Percentiles rank a stretch among this genome's conserved stretches.
Conservation (phyloP, 1,140 invertebrate genomes). For the Dryas iulia region DNA sequence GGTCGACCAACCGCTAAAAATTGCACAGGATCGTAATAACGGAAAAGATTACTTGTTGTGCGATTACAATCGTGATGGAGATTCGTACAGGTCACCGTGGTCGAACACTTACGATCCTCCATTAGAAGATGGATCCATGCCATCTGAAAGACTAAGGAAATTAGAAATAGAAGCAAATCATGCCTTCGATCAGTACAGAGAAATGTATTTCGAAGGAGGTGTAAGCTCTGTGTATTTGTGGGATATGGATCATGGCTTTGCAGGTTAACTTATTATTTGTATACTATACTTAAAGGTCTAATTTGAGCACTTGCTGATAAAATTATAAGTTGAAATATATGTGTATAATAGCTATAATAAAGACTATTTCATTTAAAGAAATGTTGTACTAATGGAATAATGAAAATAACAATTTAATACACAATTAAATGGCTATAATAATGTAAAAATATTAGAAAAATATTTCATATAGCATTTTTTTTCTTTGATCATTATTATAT, state of each 20-base stretch:
- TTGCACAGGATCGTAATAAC: constrained; percentile 95
- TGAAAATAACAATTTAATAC: too few species aligned
- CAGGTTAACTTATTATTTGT: constrained; percentile 78
- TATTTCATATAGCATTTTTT: too few species aligned
- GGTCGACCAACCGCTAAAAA: constrained; percentile 99
- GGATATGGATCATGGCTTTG: constrained; percentile 99
- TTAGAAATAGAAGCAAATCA: constrained; percentile 98
- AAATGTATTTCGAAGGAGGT: constrained; percentile 99
- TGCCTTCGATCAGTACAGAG: constrained; percentile 99
- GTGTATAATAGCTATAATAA: too few species aligned
- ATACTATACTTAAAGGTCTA: not conserved
- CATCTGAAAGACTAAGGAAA: constrained; percentile 96
- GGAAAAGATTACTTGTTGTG: constrained; percentile 99
- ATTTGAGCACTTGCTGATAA: too few species aligned
- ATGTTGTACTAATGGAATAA: too few species aligned
- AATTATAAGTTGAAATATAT: too few species aligned
- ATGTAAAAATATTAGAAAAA: too few species aligned
- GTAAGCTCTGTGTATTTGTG: constrained; percentile 99
- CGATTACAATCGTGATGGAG: constrained; percentile 98
- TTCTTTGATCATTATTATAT: too few species aligned
- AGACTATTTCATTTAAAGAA: too few species aligned
- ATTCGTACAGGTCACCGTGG: constrained; percentile 99
- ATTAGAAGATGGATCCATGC: constrained; percentile 98
- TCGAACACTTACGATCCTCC: constrained; percentile 99
- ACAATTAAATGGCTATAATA: too few species aligned